phyloP scores from a whole-genome alignment of 1,140 invertebrate genomes.

The Apis florea region DNA sequence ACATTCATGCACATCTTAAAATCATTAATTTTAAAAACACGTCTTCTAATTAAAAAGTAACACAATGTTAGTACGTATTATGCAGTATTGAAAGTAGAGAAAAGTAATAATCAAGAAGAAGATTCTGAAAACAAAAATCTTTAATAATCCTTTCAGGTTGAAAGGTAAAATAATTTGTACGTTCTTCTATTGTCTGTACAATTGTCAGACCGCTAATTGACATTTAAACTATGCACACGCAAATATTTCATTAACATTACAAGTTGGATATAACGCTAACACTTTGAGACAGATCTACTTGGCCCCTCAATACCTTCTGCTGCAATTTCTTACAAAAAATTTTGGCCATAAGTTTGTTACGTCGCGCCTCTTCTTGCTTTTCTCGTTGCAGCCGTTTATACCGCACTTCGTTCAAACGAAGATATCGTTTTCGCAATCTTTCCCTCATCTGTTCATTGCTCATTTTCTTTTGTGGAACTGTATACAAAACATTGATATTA shows the following conservation, averaged over 20 bases:
- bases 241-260: slow-evolving; percentile 61
- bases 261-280: slow-evolving; percentile 79
- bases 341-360: slow-evolving; percentile 82
- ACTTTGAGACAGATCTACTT: slow-evolving; percentile 81
- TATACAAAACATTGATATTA: background rate
- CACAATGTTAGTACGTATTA: slow-evolving; percentile 21
- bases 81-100: background rate
- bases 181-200: slow-evolving; percentile 28
- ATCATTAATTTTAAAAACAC: background rate
- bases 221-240: background rate
- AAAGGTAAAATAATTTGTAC: slow-evolving; percentile 38
- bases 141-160: slow-evolving; percentile 9
- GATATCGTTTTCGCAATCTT: slow-evolving; percentile 79
- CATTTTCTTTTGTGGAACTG: slow-evolving; percentile 76
- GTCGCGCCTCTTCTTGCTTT: slow-evolving; percentile 78
- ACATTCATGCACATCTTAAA: background rate
- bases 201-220: slow-evolving; percentile 5
- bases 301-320: slow-evolving; percentile 79
- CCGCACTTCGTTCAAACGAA: slow-evolving; percentile 78
- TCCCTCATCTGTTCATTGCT: slow-evolving; percentile 78
- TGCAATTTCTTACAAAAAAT: slow-evolving; percentile 82
- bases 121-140: slow-evolving; percentile 17
- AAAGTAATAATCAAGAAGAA: slow-evolving; percentile 15
- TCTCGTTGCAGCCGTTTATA: slow-evolving; percentile 77
- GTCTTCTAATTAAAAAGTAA: slow-evolving; percentile 4